Percentiles rank a stretch among this genome's conserved stretches.
Conservation (phyloP, 92 coral and sea anemone genomes). For the Plumapathes pennacea region DNA sequence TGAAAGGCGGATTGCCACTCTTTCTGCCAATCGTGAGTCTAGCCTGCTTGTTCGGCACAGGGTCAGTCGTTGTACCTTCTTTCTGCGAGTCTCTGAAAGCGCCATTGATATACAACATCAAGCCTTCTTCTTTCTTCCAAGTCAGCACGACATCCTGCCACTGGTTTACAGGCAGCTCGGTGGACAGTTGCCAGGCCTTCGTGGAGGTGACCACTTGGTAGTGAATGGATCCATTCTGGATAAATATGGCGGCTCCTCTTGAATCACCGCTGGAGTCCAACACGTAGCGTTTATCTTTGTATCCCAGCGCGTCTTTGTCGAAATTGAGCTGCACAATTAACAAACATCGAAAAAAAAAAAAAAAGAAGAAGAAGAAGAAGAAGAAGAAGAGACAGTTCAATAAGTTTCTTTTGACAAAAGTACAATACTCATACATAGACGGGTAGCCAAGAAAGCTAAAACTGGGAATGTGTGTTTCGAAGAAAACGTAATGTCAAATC, state of each 20-base stretch:
- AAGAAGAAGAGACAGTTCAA: too few relatives aligned
- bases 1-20: slow-evolving; percentile 86
- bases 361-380: too few relatives aligned
- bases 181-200: slow-evolving; percentile 90
- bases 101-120: slow-evolving; percentile 93
- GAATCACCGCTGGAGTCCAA: slow-evolving; percentile 92
- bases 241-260: slow-evolving; percentile 84
- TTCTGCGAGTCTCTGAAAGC: slow-evolving; percentile 94
- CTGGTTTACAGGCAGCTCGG: slow-evolving; percentile 89
- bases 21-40: slow-evolving; percentile 91
- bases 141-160: slow-evolving; percentile 98
- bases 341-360: too few relatives aligned
- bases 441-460: too few relatives aligned
- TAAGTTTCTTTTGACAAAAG: too few relatives aligned
- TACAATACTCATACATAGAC: too few relatives aligned
- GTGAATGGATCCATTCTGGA: slow-evolving; percentile 70
- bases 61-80: slow-evolving; percentile 60
- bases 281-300: slow-evolving; percentile 84
- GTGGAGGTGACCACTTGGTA: slow-evolving; percentile 87
- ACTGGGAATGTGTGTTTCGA: too few relatives aligned
- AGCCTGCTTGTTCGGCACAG: slow-evolving; percentile 92
- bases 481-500: too few relatives aligned
- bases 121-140: slow-evolving; percentile 94
- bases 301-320: slow-evolving; percentile 79
- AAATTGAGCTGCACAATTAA: slow-evolving; percentile 89